These are phyloP conservation scores for Lithophane leautieri DNA, from an alignment of 2,888 invertebrate species.

Conservation along the genomic window DNA sequence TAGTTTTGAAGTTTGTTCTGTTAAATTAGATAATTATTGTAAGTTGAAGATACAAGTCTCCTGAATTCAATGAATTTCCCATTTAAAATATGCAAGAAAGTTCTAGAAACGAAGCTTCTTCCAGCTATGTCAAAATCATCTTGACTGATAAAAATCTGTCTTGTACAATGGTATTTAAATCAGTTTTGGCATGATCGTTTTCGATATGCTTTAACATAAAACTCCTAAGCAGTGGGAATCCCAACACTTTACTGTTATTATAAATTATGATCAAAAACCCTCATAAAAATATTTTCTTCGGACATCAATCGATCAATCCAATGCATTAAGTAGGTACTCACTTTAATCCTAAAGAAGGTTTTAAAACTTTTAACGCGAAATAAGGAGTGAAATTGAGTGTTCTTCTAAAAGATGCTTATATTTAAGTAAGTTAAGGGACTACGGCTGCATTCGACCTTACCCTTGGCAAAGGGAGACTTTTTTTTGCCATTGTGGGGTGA, in stretches of 20 bases:
- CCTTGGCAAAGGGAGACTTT: conserved; percentile 52
- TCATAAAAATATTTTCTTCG: background rate
- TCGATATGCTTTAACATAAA: background rate
- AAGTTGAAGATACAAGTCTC: background rate
- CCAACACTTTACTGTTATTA: conserved; percentile 1
- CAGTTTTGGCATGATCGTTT: background rate
- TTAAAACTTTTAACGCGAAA: conserved; percentile 25
- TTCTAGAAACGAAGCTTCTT: background rate
- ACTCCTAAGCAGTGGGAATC: background rate
- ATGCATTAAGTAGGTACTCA: conserved; percentile 2
- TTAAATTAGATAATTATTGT: too few species aligned
- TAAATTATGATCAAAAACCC: conserved; percentile 15
- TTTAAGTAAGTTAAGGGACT: conserved; percentile 38
- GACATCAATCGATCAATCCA: conserved; percentile 22
- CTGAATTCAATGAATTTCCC: background rate
- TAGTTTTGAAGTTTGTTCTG: background rate
- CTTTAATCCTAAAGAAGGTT: conserved; percentile 25
- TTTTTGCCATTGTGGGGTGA: conserved; percentile 51
- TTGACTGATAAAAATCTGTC: background rate
- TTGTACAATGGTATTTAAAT: conserved; percentile 1
- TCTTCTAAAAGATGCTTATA: conserved; percentile 24
- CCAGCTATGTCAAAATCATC: background rate
- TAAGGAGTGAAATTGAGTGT: conserved; percentile 18
- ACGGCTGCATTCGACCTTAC: conserved; percentile 40
- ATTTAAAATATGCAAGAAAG: background rate